phyloP scores from a whole-genome alignment of 2,113 vertebrate species.

The Boleophthalmus pectinirostris region DNA sequence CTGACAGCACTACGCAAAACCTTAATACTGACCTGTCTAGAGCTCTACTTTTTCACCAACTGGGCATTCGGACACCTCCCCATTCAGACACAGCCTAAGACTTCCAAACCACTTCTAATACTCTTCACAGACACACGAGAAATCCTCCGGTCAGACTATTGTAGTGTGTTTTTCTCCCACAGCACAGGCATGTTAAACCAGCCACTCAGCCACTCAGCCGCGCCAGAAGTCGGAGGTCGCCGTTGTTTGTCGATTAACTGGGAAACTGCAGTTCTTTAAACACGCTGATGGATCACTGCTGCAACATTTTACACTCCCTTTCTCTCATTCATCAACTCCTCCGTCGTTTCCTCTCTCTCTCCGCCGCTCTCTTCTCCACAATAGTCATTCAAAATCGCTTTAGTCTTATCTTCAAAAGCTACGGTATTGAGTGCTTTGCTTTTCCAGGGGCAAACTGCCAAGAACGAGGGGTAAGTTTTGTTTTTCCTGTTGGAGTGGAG shows the following conservation, averaged over 20 bases:
- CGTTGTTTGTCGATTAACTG: conserved; percentile 18
- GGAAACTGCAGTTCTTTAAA: conserved; percentile 12
- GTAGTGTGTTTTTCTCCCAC: background rate
- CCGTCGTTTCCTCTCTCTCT: conserved; percentile 4
- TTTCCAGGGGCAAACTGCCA: conserved; percentile 34
- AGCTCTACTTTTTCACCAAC: too few relatives aligned
- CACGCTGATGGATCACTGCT: conserved; percentile 2
- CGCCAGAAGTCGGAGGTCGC: conserved; percentile 1
- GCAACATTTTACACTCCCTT: background rate
- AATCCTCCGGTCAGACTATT: background rate
- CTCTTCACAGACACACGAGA: background rate
- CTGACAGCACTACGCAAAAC: too few relatives aligned
- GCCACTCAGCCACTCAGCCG: background rate
- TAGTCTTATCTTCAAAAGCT: background rate
- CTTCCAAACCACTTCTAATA: background rate
- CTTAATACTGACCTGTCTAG: too few relatives aligned
- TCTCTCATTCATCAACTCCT: background rate
- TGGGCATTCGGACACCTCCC: too few relatives aligned
- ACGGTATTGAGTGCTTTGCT: conserved; percentile 10
- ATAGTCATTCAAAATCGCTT: background rate
- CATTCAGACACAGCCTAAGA: too few relatives aligned
- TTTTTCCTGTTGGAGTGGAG: conserved; percentile 1
- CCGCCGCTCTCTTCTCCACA: background rate
- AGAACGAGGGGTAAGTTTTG: conserved; percentile 8
- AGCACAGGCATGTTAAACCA: background rate